Evolutionary conservation across 2,888 invertebrate species (phyloP).

Genomic region (Sarcophaga carnaria): DNA sequence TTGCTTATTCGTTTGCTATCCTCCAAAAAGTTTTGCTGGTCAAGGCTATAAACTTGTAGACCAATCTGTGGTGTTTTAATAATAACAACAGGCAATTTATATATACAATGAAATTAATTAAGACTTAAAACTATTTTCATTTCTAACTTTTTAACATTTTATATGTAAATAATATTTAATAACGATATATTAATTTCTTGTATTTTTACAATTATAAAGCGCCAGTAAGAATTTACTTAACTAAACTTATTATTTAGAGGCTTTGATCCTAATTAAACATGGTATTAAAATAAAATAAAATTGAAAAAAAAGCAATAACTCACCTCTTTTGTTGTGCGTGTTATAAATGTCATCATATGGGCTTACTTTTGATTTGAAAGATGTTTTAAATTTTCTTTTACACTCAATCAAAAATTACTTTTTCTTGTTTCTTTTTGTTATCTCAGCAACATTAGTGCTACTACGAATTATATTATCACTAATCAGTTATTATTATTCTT

Average conservation of each 20-base stretch:
- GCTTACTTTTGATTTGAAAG: neutral
- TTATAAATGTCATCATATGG: neutral
- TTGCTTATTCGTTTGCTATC: constrained; percentile 88
- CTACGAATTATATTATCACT: neutral
- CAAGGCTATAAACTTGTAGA: constrained; percentile 80
- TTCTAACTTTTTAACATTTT: constrained; percentile 24
- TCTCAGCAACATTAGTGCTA: constrained; percentile 2
- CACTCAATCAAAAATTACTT: neutral
- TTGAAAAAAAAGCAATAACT: constrained; percentile 10
- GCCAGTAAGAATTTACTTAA: constrained; percentile 28
- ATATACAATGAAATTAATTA: constrained; percentile 24
- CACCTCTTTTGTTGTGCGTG: constrained; percentile 6
- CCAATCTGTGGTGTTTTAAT: constrained; percentile 74
- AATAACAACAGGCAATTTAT: neutral
- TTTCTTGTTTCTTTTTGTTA: constrained; percentile 1
- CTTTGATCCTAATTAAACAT: constrained; percentile 24
- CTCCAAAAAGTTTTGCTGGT: constrained; percentile 82
- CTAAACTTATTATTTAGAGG: constrained; percentile 24
- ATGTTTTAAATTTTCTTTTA: neutral
- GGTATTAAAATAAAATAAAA: constrained; percentile 13
- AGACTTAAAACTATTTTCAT: constrained; percentile 22
- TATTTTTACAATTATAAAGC: neutral
- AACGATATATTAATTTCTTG: constrained; percentile 12
- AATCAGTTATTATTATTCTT: constrained; percentile 2
- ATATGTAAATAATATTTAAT: neutral